Base-by-base conservation (phyloP, 2,888 invertebrate species). In the Hypena proboscidalis region DNA sequence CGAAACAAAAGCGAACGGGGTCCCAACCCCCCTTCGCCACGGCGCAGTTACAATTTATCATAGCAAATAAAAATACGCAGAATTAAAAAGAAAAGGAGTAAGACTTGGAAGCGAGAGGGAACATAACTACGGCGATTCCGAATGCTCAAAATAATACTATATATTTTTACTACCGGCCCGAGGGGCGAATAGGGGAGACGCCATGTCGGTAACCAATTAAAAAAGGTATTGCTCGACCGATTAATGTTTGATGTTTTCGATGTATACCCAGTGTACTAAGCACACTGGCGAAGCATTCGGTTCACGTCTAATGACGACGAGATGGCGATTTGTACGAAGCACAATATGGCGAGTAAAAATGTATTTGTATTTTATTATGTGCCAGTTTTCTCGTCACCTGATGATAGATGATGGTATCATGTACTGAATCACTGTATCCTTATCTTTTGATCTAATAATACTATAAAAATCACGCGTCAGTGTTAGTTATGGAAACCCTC, bases 21-120 rank as follows among this genome's bases (percentile, higher is more conserved):
- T 56, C 67, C 64, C 71, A 68, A 67, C 56, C 67, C 68, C n/a
- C 64, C 52, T 30, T 43, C 58, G 44, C 55, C 70, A 75, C 78
- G 63, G 77, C 78, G 80, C 84, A 74, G 84, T 83, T 82, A 88
- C 89, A 88, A 90, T 90, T 90, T 90, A 90, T 90, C 90, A 90
- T 90, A 87, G 83, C 85, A 85, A 90, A 90, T 90, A 90, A 89
- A 90, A 90, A 89, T 88, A 88, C 84, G 79, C 78, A 72, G 83
- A 87, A 89, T 87, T 88, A 88, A 90, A 90, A 90, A 86, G 85
- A 88, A 90, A 85, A 87, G 81, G 77, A 88, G 74, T 80, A 85
- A 84, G 86, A 83, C 81, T 81, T 74, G 74, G 75, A 76, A 80
- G 72, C 75, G 83, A 82, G 84, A 80, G 80, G 70, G 82, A 77